Percentiles rank a stretch among this genome's conserved stretches.
Conservation (phyloP, 2,797 vertebrate species). For the Threskiornis aethiopicus region DNA sequence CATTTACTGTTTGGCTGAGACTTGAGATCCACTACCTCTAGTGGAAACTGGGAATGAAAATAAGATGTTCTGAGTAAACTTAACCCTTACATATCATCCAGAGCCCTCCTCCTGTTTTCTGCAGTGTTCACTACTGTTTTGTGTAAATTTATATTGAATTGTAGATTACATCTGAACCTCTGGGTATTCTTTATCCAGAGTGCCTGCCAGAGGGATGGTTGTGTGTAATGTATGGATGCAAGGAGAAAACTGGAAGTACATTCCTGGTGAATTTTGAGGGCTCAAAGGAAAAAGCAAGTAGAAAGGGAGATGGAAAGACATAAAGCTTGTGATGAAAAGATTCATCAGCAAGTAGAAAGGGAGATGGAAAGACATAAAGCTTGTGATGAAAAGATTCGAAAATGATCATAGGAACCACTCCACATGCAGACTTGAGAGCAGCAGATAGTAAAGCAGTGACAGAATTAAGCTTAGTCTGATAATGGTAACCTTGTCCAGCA, state of each 20-base stretch:
- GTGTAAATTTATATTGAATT: neutral
- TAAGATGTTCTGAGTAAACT: neutral
- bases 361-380: neutral
- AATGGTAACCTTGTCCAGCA: neutral
- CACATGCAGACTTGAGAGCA: neutral
- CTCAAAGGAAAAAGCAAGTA: neutral
- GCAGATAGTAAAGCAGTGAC: neutral
- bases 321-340: neutral
- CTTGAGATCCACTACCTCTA: neutral
- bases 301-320: neutral
- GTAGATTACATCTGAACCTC: neutral
- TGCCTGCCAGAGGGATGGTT: fast-evolving
- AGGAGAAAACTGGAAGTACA: neutral
- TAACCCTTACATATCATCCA: neutral
- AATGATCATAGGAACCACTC: neutral
- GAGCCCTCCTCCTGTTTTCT: neutral
- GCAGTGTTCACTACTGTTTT: neutral
- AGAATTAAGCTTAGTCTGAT: neutral
- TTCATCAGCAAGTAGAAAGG: neutral
- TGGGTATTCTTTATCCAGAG: neutral
- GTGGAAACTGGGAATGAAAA: neutral
- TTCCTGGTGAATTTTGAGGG: neutral
- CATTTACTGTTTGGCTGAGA: neutral
- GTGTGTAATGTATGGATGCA: neutral
- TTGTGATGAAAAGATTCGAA: neutral